Base-by-base conservation (phyloP, 2,888 invertebrate species). In the Macroteleia sp. region DNA sequence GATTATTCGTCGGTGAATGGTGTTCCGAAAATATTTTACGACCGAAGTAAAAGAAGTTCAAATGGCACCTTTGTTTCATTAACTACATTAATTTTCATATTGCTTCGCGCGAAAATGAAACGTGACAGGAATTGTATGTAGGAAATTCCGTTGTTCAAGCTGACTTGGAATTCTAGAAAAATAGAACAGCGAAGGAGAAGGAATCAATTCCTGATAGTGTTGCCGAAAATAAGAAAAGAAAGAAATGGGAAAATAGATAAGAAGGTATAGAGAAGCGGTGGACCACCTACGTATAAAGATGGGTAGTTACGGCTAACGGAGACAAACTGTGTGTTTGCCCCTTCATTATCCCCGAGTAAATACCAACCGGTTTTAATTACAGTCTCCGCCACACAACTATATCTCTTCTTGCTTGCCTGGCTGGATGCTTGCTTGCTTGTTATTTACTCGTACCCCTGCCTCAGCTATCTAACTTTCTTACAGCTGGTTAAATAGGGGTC, bases 321-420 rank as follows among this genome's bases (percentile, higher is more conserved):
- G 89, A 90, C 89, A 89, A 89, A 90, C 88, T 86, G 89, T 87
- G 88, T 90, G 87, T 89, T 89, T 88, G 87, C 86, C 86, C 88
- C 89, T 90, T 90, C 89, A 90, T 90, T 90, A 90, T 87, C 87
- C 85, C 81, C 86, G 85, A 83, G 89, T 89, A 90, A 90, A 89
- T 87, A 90, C 83, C 85, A 86, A 87, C 87, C 81, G 88, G 88
- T 90, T 90, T 90, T 90, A 90, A 90, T 90, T 90, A 90, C 88
- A 86, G 84, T 81, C 85, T 81, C 85, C 81, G 79, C 80, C 79
- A 79, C 69, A 81, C 82, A 81, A 83, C 86, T 86, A 85, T 87
- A 87, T 87, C 85, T 88, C 87, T 87, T 84, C 84, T 81, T 84
- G 83, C 86, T 64, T 59, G 70, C 59, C 64, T 57, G 67, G 52